Base-by-base conservation (phyloP, 2,888 invertebrate genomes). In the Parochlus steinenii region DNA sequence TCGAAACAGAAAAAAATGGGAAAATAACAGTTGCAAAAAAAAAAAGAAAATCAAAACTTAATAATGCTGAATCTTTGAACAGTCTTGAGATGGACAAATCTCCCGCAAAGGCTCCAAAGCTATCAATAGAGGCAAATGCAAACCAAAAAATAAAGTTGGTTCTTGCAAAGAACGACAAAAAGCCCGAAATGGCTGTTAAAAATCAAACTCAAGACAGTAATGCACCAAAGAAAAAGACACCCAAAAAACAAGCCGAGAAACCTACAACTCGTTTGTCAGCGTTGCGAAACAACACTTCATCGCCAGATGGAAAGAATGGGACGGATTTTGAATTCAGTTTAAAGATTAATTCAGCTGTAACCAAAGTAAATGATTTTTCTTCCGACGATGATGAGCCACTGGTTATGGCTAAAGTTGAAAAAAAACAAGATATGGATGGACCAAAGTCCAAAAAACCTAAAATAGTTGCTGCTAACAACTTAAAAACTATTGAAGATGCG, bases 381-480 rank as follows among this genome's bases (percentile, higher is more conserved):
- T 65, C 66, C 2, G 67, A 65, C 35, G 67, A 67, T 44, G 64
- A 67, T 43, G 61, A 65, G 44, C 65, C 65, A 2, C 47, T 65
- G 39, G 51, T 58, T 11, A 57, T 56, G 12, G 6, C 29, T 7
- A 31, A 40, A n/a, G 16, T 23, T 5, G 37, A 29, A 14, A 33
- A 37, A 17, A 35, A 35, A 37, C 41, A 42, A 26, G n/a, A n/a
- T n/a, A n/a, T n/a, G n/a, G n/a, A n/a, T n/a, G n/a, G n/a, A n/a
- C n/a, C n/a, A 38, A 41, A 37, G 25, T 23, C 18, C 38, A 7
- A 32, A 19, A 39, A 11, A 33, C 25, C n/a, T n/a, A n/a, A n/a
- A n/a, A n/a, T n/a, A n/a, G n/a, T n/a, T n/a, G n/a, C n/a, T n/a
- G n/a, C n/a, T n/a, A n/a, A n/a, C n/a, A n/a, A n/a, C n/a, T n/a